Conservation (phyloP, 2,113 vertebrate species). For the Notarius lentiginosus region DNA sequence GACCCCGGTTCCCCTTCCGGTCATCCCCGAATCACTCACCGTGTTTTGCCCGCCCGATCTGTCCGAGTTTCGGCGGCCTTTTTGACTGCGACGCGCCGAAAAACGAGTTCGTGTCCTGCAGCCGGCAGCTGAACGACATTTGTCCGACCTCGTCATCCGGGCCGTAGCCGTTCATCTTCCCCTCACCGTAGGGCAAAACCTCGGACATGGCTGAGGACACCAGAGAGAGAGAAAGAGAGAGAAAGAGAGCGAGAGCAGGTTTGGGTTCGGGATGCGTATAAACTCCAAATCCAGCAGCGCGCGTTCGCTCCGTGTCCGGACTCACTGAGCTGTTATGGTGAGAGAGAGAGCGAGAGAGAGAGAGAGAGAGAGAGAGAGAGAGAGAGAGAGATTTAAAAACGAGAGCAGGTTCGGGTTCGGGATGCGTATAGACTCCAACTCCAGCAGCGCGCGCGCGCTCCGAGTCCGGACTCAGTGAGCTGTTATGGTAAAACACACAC, state of each 20-base stretch:
- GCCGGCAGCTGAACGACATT: slow-evolving; percentile 96
- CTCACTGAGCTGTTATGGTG: slow-evolving; percentile 30
- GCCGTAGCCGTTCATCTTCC: slow-evolving; percentile 94
- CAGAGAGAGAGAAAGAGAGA: neutral
- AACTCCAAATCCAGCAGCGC: slow-evolving; percentile 2
- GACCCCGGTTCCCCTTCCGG: too few species aligned
- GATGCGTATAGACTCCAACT: neutral
- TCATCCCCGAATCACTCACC: slow-evolving; percentile 69
- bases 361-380: slow-evolving; percentile 1
- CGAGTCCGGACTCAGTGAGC: neutral
- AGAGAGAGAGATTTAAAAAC: neutral
- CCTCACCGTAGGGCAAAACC: slow-evolving; percentile 94
- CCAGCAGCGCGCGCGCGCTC: neutral
- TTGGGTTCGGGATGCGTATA: neutral
- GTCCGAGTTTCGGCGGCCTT: slow-evolving; percentile 94
- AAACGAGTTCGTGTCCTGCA: slow-evolving; percentile 96
- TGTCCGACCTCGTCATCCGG: slow-evolving; percentile 89
- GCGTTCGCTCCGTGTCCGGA: neutral
- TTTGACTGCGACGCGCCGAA: slow-evolving; percentile 91
- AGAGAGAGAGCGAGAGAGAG: slow-evolving; percentile 4
- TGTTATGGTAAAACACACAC: slow-evolving; percentile 11
- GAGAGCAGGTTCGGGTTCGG: neutral
- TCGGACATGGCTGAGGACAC: slow-evolving; percentile 81
- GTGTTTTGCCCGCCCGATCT: slow-evolving; percentile 95
- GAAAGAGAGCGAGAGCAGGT: neutral